Conservation (phyloP, 2,113 vertebrate species). For the Stigmatopora nigra region DNA sequence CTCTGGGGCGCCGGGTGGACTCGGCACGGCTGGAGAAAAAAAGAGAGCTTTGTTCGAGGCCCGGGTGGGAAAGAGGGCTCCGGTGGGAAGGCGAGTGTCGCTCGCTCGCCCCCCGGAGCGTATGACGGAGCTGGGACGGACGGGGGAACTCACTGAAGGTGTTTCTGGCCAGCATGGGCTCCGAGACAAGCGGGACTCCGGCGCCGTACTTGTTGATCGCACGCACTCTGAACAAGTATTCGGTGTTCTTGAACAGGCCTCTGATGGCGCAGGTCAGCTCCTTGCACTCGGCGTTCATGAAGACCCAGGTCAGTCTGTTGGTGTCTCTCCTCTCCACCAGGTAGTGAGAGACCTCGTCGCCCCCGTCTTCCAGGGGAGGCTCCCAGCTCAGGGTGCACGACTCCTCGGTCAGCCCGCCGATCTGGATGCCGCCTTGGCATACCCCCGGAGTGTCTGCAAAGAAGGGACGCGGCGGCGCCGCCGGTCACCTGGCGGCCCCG, state of each 20-base stretch:
- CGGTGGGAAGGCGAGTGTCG: too few species aligned
- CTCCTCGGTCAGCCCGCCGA: conserved; percentile 88
- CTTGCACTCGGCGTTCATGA: conserved; percentile 84
- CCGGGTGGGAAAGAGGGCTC: too few species aligned
- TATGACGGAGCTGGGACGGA: background rate
- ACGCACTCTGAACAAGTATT: conserved; percentile 91
- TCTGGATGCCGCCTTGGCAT: conserved; percentile 76
- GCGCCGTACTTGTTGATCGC: conserved; percentile 92
- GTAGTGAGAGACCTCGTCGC: conserved; percentile 82
- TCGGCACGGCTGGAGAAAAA: conserved; percentile 83
- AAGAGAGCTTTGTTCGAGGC: background rate
- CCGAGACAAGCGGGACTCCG: conserved; percentile 81
- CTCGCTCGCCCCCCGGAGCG: too few species aligned
- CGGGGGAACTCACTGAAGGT: conserved; percentile 85
- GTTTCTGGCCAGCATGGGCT: conserved; percentile 82
- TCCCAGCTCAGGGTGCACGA: conserved; percentile 91
- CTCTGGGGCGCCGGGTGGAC: conserved; percentile 82
- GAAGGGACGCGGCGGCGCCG: background rate
- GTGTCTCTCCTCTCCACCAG: conserved; percentile 90
- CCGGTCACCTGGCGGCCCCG: background rate
- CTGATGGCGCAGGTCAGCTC: conserved; percentile 79
- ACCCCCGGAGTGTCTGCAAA: conserved; percentile 86
- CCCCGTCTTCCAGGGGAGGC: conserved; percentile 85
- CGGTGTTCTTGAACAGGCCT: conserved; percentile 89
- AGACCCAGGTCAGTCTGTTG: conserved; percentile 93